Evolutionary conservation across 2,113 vertebrate species (phyloP).

Genomic region (Macquaria australasica): DNA sequence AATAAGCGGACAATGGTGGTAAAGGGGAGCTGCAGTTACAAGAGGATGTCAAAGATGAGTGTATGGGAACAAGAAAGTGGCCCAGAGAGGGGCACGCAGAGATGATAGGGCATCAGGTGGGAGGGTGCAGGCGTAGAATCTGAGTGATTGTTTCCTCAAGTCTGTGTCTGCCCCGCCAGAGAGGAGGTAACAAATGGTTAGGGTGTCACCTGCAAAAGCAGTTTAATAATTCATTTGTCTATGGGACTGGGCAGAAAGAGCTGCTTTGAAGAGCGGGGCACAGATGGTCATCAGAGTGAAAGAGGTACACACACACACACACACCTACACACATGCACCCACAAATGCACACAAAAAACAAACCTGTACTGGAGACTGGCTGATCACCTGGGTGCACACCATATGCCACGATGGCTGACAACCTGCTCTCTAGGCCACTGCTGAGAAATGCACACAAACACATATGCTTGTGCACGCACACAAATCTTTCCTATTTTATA

Average conservation of each 20-base stretch:
- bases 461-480: constrained; percentile 26
- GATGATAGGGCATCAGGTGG: constrained; percentile 54
- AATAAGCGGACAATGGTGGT: constrained; percentile 33
- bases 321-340: constrained; percentile 15
- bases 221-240: constrained; percentile 83
- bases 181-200: constrained; percentile 75
- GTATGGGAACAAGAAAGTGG: constrained; percentile 18
- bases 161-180: constrained; percentile 43
- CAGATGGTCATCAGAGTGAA: constrained; percentile 85
- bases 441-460: constrained; percentile 57
- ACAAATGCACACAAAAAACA: constrained; percentile 35
- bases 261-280: constrained; percentile 80
- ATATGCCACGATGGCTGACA: constrained; percentile 81
- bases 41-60: constrained; percentile 33
- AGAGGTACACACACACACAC: constrained; percentile 32
- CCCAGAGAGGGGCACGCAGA: constrained; percentile 5
- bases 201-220: constrained; percentile 74
- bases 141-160: constrained; percentile 72
- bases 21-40: constrained; percentile 33
- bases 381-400: constrained; percentile 83
- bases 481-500: constrained; percentile 47
- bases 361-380: constrained; percentile 61
- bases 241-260: constrained; percentile 57
- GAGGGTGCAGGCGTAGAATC: constrained; percentile 24
- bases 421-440: constrained; percentile 70